Percentiles rank a stretch among this genome's conserved stretches.
phyloP scores from a whole-genome alignment of 2,797 vertebrate species.

The Poeciliopsis infans region DNA sequence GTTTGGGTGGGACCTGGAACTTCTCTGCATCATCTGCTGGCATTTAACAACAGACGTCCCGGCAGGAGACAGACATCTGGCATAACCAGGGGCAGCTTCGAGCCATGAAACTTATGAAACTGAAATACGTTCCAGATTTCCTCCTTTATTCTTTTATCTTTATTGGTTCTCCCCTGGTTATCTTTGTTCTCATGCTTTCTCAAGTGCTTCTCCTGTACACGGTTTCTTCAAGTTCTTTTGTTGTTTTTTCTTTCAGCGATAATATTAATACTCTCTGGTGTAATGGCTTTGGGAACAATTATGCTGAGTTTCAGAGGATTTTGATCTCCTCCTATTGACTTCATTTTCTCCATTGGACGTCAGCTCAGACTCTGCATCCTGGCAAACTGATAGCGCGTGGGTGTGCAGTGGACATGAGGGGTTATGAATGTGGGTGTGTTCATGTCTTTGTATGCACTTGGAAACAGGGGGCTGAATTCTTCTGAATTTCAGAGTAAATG shows the following conservation, averaged over 20 bases:
- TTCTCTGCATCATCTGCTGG: constrained; percentile 45
- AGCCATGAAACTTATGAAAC: constrained; percentile 45
- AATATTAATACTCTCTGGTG: constrained; percentile 1
- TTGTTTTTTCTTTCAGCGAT: constrained; percentile 6
- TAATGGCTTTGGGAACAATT: constrained; percentile 20
- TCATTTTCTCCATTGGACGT: constrained; percentile 35
- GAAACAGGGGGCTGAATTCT: constrained; percentile 31
- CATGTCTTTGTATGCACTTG: constrained; percentile 15
- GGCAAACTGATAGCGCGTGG: constrained; percentile 28
- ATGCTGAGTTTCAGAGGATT: constrained; percentile 25
- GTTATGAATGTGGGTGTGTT: constrained; percentile 29
- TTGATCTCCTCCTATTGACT: constrained; percentile 26
- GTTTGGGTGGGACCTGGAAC: constrained; percentile 38
- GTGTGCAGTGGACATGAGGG: constrained; percentile 27
- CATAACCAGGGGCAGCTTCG: constrained; percentile 13
- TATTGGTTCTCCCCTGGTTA: constrained; percentile 19
- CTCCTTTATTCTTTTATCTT: constrained; percentile 47
- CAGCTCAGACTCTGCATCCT: constrained; percentile 27
- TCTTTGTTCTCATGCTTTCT: constrained; percentile 14
- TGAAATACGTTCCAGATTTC: constrained; percentile 59
- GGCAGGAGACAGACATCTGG: constrained; percentile 32
- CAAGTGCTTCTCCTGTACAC: neutral
- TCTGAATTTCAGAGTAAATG: constrained; percentile 20
- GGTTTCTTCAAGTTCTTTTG: neutral
- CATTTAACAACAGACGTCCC: constrained; percentile 36